Base-by-base conservation (phyloP, 2,113 vertebrate genomes). In the Petromus typicus region DNA sequence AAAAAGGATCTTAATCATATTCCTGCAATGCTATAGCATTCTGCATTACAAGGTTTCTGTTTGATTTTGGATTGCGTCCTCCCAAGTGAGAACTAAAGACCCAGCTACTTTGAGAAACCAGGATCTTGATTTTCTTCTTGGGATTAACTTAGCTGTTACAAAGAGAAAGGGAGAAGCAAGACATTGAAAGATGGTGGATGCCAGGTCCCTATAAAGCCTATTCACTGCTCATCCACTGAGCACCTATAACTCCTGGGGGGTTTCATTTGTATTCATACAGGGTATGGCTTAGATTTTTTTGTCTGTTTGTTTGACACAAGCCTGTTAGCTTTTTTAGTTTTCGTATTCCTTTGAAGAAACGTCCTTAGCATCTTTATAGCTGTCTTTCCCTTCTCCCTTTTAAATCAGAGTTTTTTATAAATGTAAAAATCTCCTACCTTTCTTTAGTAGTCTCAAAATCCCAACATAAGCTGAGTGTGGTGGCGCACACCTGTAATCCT, bases 371-470 rank as follows among this genome's bases (percentile, higher is more conserved):
- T 84, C 34, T 92, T 90, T 63, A 90, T 75, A 25, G 54, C 14
- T 82, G n/a, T 88, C 64, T 93, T 75, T 89, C 18, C 54, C 37
- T 89, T 76, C 32, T 27, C 43, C 57, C 57, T 94, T 95, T 79
- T 56, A 89, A 97, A 71, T 95, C 71, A 23, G 30, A 67, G 57
- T 63, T 75, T 89, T 87, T 84, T 82, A 51, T 76, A 83, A 83
- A 67, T 69, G 20, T 90, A 84, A 90, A 93, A 57, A 79, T 73
- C 25, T 89, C 32, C 12, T 80, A 40, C 37, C 34, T 88, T 51
- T 37, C 43, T 89, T 94, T 91, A 86, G 61, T 91, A 64, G 67
- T 90, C 66, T 56, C 83, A 34, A 93, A 69, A 16, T 93, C 95
- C 14, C n/a, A 86, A 69, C 89, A 59, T 81, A 48, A 48, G 13